Conservation (phyloP, 1,140 invertebrate genomes). For the Triops longicaudatus region DNA sequence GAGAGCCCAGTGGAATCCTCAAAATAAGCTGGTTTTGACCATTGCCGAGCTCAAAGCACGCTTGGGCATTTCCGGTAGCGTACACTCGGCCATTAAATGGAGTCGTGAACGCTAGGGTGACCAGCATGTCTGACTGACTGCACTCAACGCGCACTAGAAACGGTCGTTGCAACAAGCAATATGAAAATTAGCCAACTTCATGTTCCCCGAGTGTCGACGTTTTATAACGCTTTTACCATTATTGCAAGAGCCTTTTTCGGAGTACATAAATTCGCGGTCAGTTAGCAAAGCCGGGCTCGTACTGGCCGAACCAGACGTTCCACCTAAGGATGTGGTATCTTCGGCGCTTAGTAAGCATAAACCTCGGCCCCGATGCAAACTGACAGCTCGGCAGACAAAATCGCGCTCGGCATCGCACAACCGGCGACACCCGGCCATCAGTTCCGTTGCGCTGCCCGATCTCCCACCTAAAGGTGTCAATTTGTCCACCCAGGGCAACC, state of each 20-base stretch:
- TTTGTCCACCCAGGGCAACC: slow-evolving; percentile 42
- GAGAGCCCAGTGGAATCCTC: slow-evolving; percentile 42
- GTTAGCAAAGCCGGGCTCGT: slow-evolving; percentile 34
- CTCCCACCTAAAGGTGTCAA: slow-evolving; percentile 21
- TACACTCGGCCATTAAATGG: slow-evolving; percentile 46
- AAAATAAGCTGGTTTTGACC: slow-evolving; percentile 42
- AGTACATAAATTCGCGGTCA: slow-evolving; percentile 42
- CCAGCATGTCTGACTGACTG: slow-evolving; percentile 45
- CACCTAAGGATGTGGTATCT: slow-evolving; percentile 39
- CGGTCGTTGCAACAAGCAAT: not conserved
- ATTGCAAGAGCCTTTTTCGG: slow-evolving; percentile 44
- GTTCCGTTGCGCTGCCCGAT: not conserved
- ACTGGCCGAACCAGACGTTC: slow-evolving; percentile 29
- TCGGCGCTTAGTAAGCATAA: slow-evolving; percentile 45
- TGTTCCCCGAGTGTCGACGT: not conserved
- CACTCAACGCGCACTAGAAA: slow-evolving; percentile 45
- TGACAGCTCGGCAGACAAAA: slow-evolving; percentile 42
- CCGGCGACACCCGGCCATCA: slow-evolving; percentile 40
- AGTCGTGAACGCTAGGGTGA: slow-evolving; percentile 44
- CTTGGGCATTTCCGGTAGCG: slow-evolving; percentile 46
- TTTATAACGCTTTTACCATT: slow-evolving; percentile 39
- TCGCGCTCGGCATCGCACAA: slow-evolving; percentile 43
- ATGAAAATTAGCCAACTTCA: not conserved
- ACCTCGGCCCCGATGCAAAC: slow-evolving; percentile 36
- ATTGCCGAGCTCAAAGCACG: slow-evolving; percentile 46